Evolutionary conservation across 2,888 invertebrate species (phyloP).

Genomic region (Geotrupes spiniger): DNA sequence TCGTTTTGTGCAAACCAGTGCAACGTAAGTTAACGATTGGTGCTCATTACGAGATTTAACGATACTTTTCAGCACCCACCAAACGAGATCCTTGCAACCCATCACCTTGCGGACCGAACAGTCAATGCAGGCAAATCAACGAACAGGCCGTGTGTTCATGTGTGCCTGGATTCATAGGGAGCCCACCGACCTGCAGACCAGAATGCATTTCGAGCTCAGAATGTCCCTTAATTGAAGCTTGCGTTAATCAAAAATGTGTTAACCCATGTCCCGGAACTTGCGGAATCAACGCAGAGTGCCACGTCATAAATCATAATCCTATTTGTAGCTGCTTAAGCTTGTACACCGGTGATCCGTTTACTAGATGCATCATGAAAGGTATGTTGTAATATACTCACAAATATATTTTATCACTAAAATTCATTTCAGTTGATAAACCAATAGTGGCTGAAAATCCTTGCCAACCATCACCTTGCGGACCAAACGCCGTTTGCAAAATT

Average conservation of each 20-base stretch:
- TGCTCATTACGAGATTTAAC: too few relatives aligned
- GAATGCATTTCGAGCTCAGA: conserved; percentile 51
- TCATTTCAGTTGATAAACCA: conserved; percentile 39
- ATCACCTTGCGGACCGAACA: conserved; percentile 41
- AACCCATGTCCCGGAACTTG: conserved; percentile 50
- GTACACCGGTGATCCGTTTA: conserved; percentile 46
- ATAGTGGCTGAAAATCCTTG: conserved; percentile 52
- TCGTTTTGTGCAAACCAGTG: conserved; percentile 56
- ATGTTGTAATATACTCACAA: neutral
- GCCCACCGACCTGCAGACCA: conserved; percentile 49
- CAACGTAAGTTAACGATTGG: too few relatives aligned
- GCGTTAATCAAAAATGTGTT: conserved; percentile 47
- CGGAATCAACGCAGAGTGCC: conserved; percentile 49
- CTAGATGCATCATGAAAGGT: conserved; percentile 43
- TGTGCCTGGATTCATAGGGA: conserved; percentile 47
- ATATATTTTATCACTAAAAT: neutral
- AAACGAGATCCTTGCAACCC: conserved; percentile 43
- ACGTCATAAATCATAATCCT: conserved; percentile 51
- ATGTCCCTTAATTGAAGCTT: conserved; percentile 45
- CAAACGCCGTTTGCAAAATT: conserved; percentile 63
- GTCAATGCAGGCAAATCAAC: conserved; percentile 45
- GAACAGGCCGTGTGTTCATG: conserved; percentile 43
- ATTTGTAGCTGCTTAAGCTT: conserved; percentile 48
- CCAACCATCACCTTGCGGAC: conserved; percentile 62
- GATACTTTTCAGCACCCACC: conserved; percentile 38